Conservation (phyloP, 2,888 invertebrate genomes). For the Mechanitis mazaeus region DNA sequence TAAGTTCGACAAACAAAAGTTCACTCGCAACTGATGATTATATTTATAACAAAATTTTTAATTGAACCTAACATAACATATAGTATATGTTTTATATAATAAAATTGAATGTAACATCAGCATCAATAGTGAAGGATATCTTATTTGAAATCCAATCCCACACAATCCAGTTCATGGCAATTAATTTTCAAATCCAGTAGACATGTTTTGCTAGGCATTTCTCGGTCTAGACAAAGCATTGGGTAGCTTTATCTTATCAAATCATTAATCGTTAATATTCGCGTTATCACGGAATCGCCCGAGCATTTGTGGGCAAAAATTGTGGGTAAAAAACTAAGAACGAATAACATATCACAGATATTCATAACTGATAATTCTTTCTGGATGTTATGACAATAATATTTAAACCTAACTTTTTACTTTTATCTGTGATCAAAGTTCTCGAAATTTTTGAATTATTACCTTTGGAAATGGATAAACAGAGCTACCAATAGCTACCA, state of each 20-base stretch:
- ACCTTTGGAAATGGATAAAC: no score
- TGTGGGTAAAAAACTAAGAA: background rate
- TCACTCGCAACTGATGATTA: no score
- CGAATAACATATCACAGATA: background rate
- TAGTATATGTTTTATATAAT: no score
- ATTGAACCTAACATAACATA: no score
- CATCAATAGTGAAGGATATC: no score
- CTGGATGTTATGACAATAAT: slow-evolving; percentile 1
- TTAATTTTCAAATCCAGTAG: background rate
- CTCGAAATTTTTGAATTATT: background rate
- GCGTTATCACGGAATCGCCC: background rate
- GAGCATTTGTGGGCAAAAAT: background rate
- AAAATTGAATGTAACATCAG: no score
- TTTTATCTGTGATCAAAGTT: background rate
- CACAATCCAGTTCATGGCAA: background rate
- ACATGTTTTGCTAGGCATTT: slow-evolving; percentile 40
- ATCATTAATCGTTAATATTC: background rate
- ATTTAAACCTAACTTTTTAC: background rate
- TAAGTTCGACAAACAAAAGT: background rate
- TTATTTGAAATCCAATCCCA: background rate
- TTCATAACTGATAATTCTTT: slow-evolving; percentile 4
- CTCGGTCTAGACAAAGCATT: slow-evolving; percentile 37
- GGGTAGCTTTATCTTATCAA: slow-evolving; percentile 9
- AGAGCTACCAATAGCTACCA: no score
- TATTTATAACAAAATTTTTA: no score